Percentiles rank a stretch among this genome's conserved stretches.
phyloP scores from a whole-genome alignment of 2,113 vertebrate genomes.

The Dicerorhinus sumatrensis region DNA sequence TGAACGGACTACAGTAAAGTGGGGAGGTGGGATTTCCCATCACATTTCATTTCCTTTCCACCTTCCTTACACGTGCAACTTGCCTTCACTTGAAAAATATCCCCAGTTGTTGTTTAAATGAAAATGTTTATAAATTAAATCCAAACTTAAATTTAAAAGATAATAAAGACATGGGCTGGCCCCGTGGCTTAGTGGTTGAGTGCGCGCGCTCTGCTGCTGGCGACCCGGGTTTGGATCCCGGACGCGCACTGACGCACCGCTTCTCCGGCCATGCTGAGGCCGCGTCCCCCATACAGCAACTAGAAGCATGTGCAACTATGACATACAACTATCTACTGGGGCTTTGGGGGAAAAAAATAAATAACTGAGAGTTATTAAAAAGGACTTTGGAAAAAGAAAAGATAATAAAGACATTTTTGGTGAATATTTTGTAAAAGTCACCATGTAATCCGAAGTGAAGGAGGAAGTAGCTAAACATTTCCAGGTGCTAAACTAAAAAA shows the following conservation, averaged over 20 bases:
- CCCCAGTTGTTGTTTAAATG: neutral
- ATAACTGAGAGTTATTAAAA: no score
- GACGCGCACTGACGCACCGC: no score
- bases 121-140: constrained; percentile 6
- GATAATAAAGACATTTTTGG: neutral
- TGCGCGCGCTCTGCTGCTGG: no score
- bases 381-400: neutral
- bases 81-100: neutral
- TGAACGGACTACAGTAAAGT: neutral
- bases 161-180: neutral
- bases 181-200: no score
- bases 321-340: no score
- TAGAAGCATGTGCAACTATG: no score
- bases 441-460: neutral
- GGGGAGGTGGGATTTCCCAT: neutral
- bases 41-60: neutral
- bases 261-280: no score
- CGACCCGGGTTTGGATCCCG: no score
- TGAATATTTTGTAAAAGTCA: neutral
- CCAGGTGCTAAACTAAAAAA: neutral
- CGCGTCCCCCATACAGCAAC: no score
- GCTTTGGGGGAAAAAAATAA: no score
- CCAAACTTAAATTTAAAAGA: neutral
- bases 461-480: neutral
- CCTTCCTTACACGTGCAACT: neutral